Percentiles rank a stretch among this genome's conserved stretches.
Evolutionary conservation across 2,888 invertebrate species (phyloP).

Genomic region (Callyntrura guangdongensis): DNA sequence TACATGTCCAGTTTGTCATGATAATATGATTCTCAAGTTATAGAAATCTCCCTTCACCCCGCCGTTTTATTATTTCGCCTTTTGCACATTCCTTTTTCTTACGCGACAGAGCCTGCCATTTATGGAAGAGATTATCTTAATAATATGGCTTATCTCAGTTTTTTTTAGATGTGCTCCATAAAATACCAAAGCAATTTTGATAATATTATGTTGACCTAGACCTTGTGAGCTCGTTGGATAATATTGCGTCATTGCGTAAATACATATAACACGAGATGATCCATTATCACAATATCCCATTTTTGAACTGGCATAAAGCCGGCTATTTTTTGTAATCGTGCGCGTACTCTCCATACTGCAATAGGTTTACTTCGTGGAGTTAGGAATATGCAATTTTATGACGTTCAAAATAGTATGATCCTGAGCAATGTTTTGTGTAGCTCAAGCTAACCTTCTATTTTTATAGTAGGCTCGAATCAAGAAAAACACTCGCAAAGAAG

Average conservation of each 20-base stretch:
- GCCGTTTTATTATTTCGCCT: not conserved
- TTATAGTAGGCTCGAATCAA: too few relatives aligned
- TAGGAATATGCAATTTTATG: too few relatives aligned
- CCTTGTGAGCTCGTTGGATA: not conserved
- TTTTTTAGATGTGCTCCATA: not conserved
- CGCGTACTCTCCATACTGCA: too few relatives aligned
- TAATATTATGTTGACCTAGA: not conserved
- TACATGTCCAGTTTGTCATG: not conserved
- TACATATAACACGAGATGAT: not conserved
- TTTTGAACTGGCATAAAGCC: too few relatives aligned
- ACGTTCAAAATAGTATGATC: too few relatives aligned
- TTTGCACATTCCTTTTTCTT: not conserved
- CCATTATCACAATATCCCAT: not conserved
- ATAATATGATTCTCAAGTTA: not conserved
- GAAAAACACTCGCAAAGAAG: too few relatives aligned
- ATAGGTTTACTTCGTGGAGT: too few relatives aligned
- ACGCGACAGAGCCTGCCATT: not conserved
- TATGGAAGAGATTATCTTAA: not conserved
- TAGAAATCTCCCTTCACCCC: conserved; percentile 7
- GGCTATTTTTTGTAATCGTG: too few relatives aligned
- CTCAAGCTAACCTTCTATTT: too few relatives aligned
- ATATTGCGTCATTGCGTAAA: not conserved
- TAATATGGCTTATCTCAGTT: not conserved
- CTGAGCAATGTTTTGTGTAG: too few relatives aligned
- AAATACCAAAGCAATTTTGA: not conserved